A percentile compares a stretch with the other conserved stretches of the same genome.
Conservation (phyloP, 2,888 invertebrate species). For the Mellilla xanthometata region DNA sequence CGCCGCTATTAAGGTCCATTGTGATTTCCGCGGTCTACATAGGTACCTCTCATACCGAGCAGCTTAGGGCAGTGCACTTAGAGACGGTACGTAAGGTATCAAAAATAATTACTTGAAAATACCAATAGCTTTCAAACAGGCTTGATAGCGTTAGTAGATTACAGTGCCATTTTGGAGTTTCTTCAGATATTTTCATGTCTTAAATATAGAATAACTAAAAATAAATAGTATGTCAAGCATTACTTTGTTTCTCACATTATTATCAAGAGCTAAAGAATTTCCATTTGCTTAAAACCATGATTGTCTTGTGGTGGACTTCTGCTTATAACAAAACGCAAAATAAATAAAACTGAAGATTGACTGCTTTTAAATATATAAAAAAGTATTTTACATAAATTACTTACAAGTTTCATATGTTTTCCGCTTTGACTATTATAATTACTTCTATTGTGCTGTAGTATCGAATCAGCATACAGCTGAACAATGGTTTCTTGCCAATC, state of each 20-base stretch:
- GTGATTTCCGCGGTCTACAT: conserved; percentile 62
- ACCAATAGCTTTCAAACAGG: too few relatives aligned
- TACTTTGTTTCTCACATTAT: too few relatives aligned
- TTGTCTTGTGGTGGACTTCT: conserved; percentile 9
- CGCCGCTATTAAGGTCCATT: conserved; percentile 57
- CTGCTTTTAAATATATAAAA: conserved; percentile 11
- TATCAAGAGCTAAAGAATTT: too few relatives aligned
- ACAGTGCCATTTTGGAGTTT: too few relatives aligned
- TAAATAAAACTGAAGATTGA: conserved; percentile 14
- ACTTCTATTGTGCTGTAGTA: not conserved
- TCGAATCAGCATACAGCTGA: not conserved
- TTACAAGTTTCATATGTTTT: conserved; percentile 1
- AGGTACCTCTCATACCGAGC: conserved; percentile 35
- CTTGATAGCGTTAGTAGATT: too few relatives aligned
- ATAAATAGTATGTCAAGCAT: too few relatives aligned
- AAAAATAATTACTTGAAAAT: too few relatives aligned
- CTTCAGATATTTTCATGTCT: too few relatives aligned
- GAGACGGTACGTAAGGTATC: conserved; percentile 10
- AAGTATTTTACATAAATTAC: not conserved
- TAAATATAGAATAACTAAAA: too few relatives aligned
- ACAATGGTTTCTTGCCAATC: not conserved
- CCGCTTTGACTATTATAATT: not conserved
- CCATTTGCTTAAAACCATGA: not conserved
- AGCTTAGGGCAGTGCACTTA: conserved; percentile 42
- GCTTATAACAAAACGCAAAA: conserved; percentile 8